Conservation (phyloP, 2,797 vertebrate genomes). For the Lepilemur ruficaudatus region DNA sequence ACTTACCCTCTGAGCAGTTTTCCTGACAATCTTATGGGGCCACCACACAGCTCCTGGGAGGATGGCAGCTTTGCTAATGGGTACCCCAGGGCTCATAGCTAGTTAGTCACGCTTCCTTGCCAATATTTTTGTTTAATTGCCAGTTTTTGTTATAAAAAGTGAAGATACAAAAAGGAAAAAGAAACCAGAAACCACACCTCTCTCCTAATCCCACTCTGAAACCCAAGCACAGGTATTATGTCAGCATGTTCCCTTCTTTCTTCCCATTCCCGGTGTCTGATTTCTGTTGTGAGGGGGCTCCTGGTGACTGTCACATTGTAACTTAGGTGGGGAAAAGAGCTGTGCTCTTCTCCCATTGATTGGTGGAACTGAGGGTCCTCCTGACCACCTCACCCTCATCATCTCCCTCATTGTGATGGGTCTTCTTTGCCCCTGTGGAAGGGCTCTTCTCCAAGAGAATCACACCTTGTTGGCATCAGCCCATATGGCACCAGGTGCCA, state of each 20-base stretch:
- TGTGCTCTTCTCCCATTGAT: neutral
- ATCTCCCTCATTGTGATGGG: neutral
- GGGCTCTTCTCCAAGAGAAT: neutral
- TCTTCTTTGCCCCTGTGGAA: neutral
- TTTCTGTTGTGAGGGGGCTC: neutral
- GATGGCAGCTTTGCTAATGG: neutral
- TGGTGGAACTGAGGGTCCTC: neutral
- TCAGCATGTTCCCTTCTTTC: neutral
- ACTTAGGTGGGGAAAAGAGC: neutral
- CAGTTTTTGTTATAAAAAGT: conserved; percentile 3
- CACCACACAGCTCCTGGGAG: neutral
- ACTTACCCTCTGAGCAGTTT: neutral
- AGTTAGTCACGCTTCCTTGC: neutral
- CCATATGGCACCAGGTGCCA: neutral
- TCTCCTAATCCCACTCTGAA: neutral
- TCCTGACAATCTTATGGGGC: neutral
- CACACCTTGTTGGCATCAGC: neutral
- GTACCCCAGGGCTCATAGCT: neutral
- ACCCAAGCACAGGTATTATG: neutral
- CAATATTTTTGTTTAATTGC: neutral
- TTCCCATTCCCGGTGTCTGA: neutral
- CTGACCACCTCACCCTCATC: neutral
- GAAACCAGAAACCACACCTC: neutral
- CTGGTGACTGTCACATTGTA: neutral
- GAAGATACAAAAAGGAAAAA: neutral